A percentile compares a stretch with the other conserved stretches of the same genome.
Evolutionary conservation across 2,113 vertebrate genomes (phyloP).

Genomic region (Lycaon pictus): DNA sequence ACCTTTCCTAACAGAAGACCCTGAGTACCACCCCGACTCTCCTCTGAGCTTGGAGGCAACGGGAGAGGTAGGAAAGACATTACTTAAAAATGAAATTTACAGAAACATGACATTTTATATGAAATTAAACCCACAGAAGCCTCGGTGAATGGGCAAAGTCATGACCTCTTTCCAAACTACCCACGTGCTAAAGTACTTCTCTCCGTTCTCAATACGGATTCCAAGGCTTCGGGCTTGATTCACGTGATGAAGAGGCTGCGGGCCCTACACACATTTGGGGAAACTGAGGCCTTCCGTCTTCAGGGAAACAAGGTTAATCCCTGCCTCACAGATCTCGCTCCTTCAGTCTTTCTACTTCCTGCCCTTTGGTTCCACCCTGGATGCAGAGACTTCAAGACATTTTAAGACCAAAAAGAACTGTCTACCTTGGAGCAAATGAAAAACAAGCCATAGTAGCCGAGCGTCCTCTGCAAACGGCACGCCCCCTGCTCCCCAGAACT

Average conservation of each 20-base stretch:
- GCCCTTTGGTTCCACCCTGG: background rate
- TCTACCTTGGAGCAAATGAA: background rate
- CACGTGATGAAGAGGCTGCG: background rate
- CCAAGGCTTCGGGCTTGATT: background rate
- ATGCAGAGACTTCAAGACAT: background rate
- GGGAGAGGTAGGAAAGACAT: background rate
- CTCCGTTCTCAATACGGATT: rapidly evolving
- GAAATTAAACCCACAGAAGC: background rate
- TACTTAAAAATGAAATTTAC: background rate
- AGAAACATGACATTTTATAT: background rate
- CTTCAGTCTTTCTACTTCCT: background rate
- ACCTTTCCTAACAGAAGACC: background rate
- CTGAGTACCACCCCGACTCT: background rate
- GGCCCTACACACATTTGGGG: too few relatives aligned
- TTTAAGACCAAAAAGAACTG: background rate
- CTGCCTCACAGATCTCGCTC: background rate
- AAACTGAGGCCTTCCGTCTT: background rate
- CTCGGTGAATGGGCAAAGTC: background rate
- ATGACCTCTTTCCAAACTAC: background rate
- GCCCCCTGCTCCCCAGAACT: background rate
- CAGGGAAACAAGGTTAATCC: rapidly evolving
- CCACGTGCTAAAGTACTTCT: background rate
- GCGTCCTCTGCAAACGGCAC: background rate
- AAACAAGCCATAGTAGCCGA: rapidly evolving
- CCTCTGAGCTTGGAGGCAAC: background rate